A percentile compares a stretch with the other conserved stretches of the same genome.
phyloP scores from a whole-genome alignment of 2,113 vertebrate genomes.

The Notothenia rossii region DNA sequence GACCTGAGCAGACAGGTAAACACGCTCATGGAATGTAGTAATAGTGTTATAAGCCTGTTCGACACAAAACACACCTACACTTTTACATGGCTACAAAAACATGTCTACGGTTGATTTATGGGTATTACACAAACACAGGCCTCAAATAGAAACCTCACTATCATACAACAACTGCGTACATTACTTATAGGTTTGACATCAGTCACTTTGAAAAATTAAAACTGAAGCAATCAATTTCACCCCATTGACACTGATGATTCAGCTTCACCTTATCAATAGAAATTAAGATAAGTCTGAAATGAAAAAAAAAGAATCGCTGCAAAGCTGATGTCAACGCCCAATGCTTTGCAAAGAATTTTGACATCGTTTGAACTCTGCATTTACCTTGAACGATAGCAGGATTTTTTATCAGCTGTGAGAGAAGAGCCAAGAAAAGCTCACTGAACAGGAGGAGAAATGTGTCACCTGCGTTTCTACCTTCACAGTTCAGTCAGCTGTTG shows the following conservation, averaged over 20 bases:
- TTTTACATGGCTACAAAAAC: slow-evolving; percentile 44
- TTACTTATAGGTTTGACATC: slow-evolving; percentile 26
- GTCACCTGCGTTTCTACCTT: background rate
- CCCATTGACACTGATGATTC: slow-evolving; percentile 64
- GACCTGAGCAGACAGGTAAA: slow-evolving; percentile 65
- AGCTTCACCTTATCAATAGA: slow-evolving; percentile 68
- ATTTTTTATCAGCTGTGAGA: slow-evolving; percentile 56
- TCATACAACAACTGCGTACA: slow-evolving; percentile 30
- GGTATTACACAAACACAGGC: slow-evolving; percentile 16
- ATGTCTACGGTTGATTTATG: slow-evolving; percentile 65
- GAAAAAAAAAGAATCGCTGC: slow-evolving; percentile 43
- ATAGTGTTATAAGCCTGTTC: slow-evolving; percentile 67
- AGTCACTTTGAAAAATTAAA: slow-evolving; percentile 47
- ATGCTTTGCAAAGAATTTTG: slow-evolving; percentile 69
- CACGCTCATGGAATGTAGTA: slow-evolving; percentile 73
- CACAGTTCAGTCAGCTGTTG: too few relatives aligned
- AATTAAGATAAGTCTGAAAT: slow-evolving; percentile 72
- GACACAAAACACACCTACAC: slow-evolving; percentile 68
- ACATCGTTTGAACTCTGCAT: slow-evolving; percentile 71
- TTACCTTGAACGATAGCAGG: slow-evolving; percentile 63
- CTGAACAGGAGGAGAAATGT: background rate
- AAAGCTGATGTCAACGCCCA: slow-evolving; percentile 65
- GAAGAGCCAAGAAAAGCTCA: slow-evolving; percentile 29
- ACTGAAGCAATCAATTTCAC: background rate
- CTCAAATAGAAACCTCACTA: slow-evolving; percentile 31